Evolutionary conservation across 1,140 invertebrate genomes (phyloP).

Genomic region (Drosophila paulistorum): DNA sequence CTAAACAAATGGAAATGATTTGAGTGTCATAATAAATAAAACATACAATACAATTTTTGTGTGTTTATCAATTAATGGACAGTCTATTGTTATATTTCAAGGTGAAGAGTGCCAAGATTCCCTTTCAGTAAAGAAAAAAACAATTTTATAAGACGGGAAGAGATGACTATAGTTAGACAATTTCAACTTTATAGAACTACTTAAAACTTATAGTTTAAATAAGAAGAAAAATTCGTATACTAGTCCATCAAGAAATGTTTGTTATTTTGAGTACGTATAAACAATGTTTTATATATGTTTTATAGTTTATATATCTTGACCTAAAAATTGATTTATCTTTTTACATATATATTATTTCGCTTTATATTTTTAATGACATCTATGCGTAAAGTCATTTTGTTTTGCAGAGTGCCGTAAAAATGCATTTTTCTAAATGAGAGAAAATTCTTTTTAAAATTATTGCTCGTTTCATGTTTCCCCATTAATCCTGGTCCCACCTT

Average conservation of each 20-base stretch:
- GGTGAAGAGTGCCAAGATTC: slow-evolving; percentile 34
- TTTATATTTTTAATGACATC: too few species aligned
- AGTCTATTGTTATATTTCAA: slow-evolving; percentile 47
- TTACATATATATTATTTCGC: too few species aligned
- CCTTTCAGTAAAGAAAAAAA: neutral
- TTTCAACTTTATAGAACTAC: neutral
- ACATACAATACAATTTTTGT: slow-evolving; percentile 14
- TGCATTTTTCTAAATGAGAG: neutral
- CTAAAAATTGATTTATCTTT: too few species aligned
- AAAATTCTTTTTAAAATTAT: neutral
- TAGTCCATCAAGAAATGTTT: neutral
- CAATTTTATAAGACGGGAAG: neutral
- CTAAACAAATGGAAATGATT: slow-evolving; percentile 31
- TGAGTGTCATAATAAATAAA: slow-evolving; percentile 62
- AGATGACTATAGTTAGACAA: neutral
- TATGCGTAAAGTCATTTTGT: neutral
- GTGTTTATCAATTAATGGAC: slow-evolving; percentile 21
- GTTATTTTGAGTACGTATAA: too few species aligned
- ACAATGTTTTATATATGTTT: too few species aligned
- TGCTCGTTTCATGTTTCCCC: slow-evolving; percentile 9
- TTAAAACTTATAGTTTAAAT: too few species aligned
- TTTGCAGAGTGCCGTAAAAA: neutral
- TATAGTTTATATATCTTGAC: too few species aligned
- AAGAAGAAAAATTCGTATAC: too few species aligned
- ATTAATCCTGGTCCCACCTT: slow-evolving; percentile 37